Evolutionary conservation across 2,797 vertebrate genomes (phyloP).

Genomic region (Clarias fuscus): DNA sequence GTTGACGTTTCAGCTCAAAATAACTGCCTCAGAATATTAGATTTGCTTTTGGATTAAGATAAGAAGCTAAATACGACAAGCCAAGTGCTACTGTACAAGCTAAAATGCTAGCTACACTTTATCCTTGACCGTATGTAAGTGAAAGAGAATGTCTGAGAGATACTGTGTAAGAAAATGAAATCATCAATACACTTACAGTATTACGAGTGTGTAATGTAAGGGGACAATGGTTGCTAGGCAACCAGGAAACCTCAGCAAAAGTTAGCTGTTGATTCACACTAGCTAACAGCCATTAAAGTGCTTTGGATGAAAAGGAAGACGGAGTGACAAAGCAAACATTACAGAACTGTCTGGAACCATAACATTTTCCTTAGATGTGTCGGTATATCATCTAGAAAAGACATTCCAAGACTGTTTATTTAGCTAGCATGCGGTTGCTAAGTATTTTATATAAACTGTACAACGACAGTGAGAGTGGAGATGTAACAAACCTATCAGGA

Average conservation of each 20-base stretch:
- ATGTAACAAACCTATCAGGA: not conserved
- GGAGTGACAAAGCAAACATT: not conserved
- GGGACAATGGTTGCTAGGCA: not conserved
- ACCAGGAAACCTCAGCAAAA: not conserved
- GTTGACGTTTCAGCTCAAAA: too few species aligned
- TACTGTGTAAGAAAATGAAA: not conserved
- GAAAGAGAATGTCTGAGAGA: not conserved
- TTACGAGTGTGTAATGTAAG: not conserved
- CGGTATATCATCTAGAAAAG: not conserved
- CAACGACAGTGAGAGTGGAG: not conserved
- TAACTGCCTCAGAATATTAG: not conserved
- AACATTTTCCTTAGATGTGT: not conserved
- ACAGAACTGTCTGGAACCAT: not conserved
- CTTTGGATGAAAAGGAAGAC: not conserved
- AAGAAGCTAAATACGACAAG: not conserved
- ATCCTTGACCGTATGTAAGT: not conserved
- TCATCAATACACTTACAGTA: not conserved
- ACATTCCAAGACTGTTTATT: too few species aligned
- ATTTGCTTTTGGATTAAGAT: not conserved
- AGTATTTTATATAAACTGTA: not conserved
- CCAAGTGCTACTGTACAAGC: not conserved
- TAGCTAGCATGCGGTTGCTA: not conserved
- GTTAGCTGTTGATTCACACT: constrained; percentile 15
- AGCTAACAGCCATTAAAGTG: not conserved
- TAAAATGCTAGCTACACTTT: not conserved